Percentiles rank a stretch among this genome's conserved stretches.
Evolutionary conservation across 2,888 invertebrate genomes (phyloP).

Genomic region (Proisotoma minuta): DNA sequence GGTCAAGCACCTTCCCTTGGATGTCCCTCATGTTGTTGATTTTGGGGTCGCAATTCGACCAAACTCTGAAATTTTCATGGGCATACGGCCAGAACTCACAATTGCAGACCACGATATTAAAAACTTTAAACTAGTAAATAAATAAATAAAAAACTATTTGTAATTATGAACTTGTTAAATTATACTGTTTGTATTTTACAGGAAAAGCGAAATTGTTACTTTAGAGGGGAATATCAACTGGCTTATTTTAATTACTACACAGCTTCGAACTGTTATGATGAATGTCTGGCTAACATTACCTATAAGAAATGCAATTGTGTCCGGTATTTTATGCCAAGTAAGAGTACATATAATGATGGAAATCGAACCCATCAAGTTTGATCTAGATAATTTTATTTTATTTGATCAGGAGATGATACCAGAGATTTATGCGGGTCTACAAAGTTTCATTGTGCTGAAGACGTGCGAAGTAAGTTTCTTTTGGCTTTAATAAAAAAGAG

Average conservation of each 20-base stretch:
- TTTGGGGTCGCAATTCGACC: constrained; percentile 22
- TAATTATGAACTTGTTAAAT: background rate
- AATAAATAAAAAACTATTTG: too few species aligned
- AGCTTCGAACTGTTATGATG: constrained; percentile 36
- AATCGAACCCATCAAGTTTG: background rate
- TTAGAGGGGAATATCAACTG: constrained; percentile 30
- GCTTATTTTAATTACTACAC: constrained; percentile 38
- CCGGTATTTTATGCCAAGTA: constrained; percentile 42
- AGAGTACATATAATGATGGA: background rate
- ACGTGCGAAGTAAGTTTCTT: constrained; percentile 27
- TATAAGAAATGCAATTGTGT: constrained; percentile 29
- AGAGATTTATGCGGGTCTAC: constrained; percentile 30
- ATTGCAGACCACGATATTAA: constrained; percentile 23
- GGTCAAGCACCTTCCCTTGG: constrained; percentile 30
- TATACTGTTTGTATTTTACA: constrained; percentile 8
- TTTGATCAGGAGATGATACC: constrained; percentile 28
- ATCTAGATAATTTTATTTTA: background rate
- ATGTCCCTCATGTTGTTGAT: constrained; percentile 32
- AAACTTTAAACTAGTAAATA: constrained; percentile 22
- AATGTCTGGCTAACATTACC: constrained; percentile 33
- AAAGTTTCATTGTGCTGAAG: constrained; percentile 34
- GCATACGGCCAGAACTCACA: constrained; percentile 25
- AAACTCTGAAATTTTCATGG: constrained; percentile 29
- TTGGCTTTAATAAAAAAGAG: background rate
- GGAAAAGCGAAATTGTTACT: constrained; percentile 40